These are phyloP conservation scores for Ectemnius continuus DNA, from an alignment of 2,888 invertebrate species.

Conservation along the genomic window DNA sequence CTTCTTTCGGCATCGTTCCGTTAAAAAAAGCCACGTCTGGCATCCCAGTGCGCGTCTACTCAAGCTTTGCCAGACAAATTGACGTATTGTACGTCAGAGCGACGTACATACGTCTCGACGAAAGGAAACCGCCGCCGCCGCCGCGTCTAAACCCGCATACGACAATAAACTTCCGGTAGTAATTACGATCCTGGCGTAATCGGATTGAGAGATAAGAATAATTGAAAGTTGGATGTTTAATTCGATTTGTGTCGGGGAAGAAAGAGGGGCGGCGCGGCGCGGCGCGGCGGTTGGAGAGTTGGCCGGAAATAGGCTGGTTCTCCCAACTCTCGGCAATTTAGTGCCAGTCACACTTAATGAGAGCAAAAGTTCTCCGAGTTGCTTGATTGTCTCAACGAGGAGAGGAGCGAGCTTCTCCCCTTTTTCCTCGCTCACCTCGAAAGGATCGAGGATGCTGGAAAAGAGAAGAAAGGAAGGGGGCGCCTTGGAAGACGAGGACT, in stretches of 20 bases:
- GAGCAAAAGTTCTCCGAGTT: slow-evolving; percentile 32
- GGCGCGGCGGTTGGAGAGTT: no score
- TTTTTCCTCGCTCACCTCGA: slow-evolving; percentile 38
- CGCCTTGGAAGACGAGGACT: slow-evolving; percentile 25
- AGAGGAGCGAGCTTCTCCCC: slow-evolving; percentile 44
- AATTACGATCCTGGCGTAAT: no score
- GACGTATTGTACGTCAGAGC: not conserved
- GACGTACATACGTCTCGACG: no score
- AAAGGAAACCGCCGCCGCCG: no score
- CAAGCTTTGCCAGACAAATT: not conserved
- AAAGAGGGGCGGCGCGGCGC: not conserved
- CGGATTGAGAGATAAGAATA: no score
- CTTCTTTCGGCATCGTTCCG: slow-evolving; percentile 19
- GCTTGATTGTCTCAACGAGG: slow-evolving; percentile 64
- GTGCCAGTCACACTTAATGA: slow-evolving; percentile 62
- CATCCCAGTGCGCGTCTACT: not conserved
- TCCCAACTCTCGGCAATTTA: slow-evolving; percentile 68
- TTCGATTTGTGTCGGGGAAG: no score
- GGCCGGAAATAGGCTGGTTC: slow-evolving; percentile 23
- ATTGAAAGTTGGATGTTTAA: no score
- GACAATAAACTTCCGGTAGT: no score
- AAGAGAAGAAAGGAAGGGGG: slow-evolving; percentile 29
- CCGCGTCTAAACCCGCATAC: no score
- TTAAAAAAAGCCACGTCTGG: not conserved
- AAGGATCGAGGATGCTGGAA: slow-evolving; percentile 25